Evolutionary conservation across 2,888 invertebrate genomes (phyloP).

Genomic region (Lithophane leautieri): DNA sequence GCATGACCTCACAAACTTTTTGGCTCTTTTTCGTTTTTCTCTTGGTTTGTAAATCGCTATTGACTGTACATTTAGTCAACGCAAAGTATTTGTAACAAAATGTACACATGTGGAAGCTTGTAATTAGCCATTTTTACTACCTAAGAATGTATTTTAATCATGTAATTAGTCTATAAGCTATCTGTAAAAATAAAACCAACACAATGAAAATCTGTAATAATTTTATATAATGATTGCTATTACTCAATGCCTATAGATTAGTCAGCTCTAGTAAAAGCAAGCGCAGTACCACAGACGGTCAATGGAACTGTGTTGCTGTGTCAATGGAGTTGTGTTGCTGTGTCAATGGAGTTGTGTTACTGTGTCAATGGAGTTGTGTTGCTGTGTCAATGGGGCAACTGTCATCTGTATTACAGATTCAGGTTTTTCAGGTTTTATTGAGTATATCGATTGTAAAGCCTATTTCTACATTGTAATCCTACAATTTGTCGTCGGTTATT

Average conservation of each 20-base stretch:
- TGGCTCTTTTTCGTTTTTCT: no score
- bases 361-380: slow-evolving; percentile 28
- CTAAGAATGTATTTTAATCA: no score
- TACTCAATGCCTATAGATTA: neutral
- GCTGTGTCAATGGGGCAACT: slow-evolving; percentile 47
- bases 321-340: slow-evolving; percentile 46
- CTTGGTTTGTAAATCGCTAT: no score
- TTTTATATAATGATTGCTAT: neutral
- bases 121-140: no score
- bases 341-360: no score
- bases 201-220: neutral
- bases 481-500: slow-evolving; percentile 19
- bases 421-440: no score
- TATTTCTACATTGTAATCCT: slow-evolving; percentile 22
- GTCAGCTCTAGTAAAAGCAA: neutral
- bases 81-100: no score
- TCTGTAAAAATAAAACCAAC: no score
- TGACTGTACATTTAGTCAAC: no score
- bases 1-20: no score
- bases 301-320: slow-evolving; percentile 36
- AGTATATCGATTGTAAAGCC: slow-evolving; percentile 16
- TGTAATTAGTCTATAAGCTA: no score
- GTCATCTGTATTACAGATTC: slow-evolving; percentile 44
- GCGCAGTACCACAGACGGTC: neutral
- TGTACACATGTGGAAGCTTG: no score